These are phyloP conservation scores for Mesitornis unicolor DNA, from an alignment of 2,113 vertebrate species.

Conservation along the genomic window DNA sequence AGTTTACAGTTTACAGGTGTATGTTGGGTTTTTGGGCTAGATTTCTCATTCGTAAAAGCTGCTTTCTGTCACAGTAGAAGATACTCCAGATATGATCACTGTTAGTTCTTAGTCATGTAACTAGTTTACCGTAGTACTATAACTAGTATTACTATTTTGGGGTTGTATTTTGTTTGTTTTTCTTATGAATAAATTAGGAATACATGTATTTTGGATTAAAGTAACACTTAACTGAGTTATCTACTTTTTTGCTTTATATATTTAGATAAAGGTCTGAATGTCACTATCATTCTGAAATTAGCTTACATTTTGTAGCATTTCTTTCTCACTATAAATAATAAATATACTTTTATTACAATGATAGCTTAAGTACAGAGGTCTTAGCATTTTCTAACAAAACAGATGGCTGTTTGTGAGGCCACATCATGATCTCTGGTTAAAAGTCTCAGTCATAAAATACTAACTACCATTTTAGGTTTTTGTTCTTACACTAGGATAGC, in stretches of 20 bases:
- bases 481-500: neutral
- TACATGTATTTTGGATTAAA: neutral
- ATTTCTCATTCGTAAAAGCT: neutral
- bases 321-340: neutral
- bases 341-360: neutral
- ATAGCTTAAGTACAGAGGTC: neutral
- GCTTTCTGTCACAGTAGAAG: neutral
- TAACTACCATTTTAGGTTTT: neutral
- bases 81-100: neutral
- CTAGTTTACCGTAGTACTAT: neutral
- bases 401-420: neutral
- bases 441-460: neutral
- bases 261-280: neutral
- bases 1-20: neutral
- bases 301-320: neutral
- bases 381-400: neutral
- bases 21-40: accelerated
- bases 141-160: neutral
- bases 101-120: neutral
- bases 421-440: neutral
- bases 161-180: neutral
- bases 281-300: neutral
- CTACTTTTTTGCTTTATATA: neutral
- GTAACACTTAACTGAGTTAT: neutral
- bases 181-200: neutral